Percentiles rank a stretch among this genome's conserved stretches.
These are phyloP conservation scores for Hypsibius dujardini DNA, from an alignment of 1,140 invertebrate genomes.

Conservation along the genomic window DNA sequence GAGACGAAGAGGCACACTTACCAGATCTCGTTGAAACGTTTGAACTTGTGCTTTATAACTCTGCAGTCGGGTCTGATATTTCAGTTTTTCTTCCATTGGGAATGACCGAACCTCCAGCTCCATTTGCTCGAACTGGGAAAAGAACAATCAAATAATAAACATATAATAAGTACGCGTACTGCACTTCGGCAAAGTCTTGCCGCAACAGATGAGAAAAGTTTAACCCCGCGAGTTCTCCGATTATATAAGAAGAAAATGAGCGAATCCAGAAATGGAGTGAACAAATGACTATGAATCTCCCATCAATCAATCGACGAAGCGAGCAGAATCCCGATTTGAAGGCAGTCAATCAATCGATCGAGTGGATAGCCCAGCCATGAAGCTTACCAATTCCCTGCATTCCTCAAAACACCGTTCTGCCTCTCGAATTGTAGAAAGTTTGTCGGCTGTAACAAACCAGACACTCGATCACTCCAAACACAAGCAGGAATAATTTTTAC, in stretches of 20 bases:
- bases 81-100: background rate
- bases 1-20: background rate
- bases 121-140: conserved; percentile 16
- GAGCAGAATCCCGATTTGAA: background rate
- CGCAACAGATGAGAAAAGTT: too few relatives aligned
- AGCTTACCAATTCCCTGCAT: conserved; percentile 1
- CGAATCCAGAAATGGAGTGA: too few relatives aligned
- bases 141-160: background rate
- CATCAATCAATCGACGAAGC: background rate
- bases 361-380: background rate
- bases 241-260: too few relatives aligned
- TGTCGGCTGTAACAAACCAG: background rate
- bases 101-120: conserved; percentile 3
- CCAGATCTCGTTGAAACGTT: conserved; percentile 2
- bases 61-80: conserved; percentile 3
- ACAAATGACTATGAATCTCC: background rate
- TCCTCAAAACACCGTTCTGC: conserved; percentile 7
- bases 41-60: background rate
- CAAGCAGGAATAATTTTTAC: background rate
- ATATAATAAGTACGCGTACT: background rate
- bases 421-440: background rate
- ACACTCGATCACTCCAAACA: background rate
- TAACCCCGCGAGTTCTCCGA: too few relatives aligned
- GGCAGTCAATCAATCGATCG: too few relatives aligned
- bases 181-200: too few relatives aligned